These are phyloP conservation scores for Petrocephalus zakoni DNA, from an alignment of 2,113 vertebrate species.

Conservation along the genomic window DNA sequence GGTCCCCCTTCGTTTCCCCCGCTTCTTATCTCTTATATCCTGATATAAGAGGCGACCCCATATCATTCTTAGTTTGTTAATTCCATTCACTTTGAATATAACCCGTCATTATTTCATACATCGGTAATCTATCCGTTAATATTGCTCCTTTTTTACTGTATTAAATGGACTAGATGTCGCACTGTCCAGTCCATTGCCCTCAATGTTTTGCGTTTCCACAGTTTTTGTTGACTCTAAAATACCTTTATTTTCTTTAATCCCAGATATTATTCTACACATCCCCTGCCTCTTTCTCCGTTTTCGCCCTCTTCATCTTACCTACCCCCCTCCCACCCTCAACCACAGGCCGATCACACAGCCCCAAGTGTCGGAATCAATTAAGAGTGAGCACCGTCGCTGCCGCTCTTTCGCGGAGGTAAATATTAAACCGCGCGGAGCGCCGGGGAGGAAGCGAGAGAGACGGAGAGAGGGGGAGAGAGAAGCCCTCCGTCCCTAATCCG, in stretches of 20 bases:
- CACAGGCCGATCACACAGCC: constrained; percentile 64
- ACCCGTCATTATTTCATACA: neutral
- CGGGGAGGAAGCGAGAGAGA: constrained; percentile 50
- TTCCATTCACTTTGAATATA: neutral
- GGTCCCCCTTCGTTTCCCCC: neutral
- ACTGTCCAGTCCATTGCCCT: neutral
- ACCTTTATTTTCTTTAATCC: constrained; percentile 1
- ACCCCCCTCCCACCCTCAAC: constrained; percentile 56
- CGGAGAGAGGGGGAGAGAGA: constrained; percentile 26
- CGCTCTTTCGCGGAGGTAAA: constrained; percentile 78
- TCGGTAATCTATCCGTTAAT: constrained; percentile 1
- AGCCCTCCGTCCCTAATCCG: constrained; percentile 83
- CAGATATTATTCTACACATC: neutral
- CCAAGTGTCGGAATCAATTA: constrained; percentile 83
- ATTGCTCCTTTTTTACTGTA: neutral
- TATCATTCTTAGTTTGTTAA: neutral
- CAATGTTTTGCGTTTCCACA: neutral
- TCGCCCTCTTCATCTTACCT: constrained; percentile 40
- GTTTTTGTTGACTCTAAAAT: neutral
- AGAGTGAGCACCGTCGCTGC: constrained; percentile 70
- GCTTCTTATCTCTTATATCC: neutral
- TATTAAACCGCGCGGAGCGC: constrained; percentile 79
- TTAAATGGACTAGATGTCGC: neutral
- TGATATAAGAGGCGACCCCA: neutral
- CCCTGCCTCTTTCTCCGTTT: constrained; percentile 7